Percentiles rank a stretch among this genome's conserved stretches.
These are phyloP conservation scores for Crioceris asparagi DNA, from an alignment of 2,888 invertebrate genomes.

Conservation along the genomic window DNA sequence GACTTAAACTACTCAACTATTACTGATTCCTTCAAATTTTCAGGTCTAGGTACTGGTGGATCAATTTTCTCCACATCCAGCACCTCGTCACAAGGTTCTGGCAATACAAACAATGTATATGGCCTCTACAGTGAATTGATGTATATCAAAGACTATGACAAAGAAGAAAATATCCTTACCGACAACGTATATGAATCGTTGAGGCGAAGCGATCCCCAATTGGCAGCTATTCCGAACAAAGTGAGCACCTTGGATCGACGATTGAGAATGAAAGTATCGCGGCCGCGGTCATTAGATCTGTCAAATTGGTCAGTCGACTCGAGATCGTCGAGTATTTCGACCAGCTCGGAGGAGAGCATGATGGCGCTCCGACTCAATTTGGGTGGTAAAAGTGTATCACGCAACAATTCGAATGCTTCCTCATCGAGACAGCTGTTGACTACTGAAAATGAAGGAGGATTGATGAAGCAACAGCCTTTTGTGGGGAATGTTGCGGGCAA, in stretches of 20 bases:
- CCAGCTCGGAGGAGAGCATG: constrained; percentile 79
- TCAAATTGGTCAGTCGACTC: constrained; percentile 86
- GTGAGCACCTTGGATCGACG: constrained; percentile 73
- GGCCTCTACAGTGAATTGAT: constrained; percentile 82
- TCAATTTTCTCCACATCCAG: constrained; percentile 46
- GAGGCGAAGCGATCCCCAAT: constrained; percentile 71
- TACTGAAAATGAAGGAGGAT: constrained; percentile 31
- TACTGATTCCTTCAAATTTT: constrained; percentile 1
- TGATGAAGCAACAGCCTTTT: too few species aligned
- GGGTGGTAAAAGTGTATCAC: constrained; percentile 52
- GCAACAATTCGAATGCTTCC: constrained; percentile 61
- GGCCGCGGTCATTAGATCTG: constrained; percentile 70
- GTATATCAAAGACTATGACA: constrained; percentile 79
- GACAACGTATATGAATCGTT: constrained; percentile 66
- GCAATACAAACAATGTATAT: constrained; percentile 72
- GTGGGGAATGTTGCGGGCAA: too few species aligned
- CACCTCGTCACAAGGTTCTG: constrained; percentile 49
- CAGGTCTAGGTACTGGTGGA: constrained; percentile 30
- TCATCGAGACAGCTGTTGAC: constrained; percentile 49
- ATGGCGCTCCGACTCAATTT: constrained; percentile 49
- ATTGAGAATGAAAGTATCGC: constrained; percentile 68
- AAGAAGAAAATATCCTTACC: constrained; percentile 60
- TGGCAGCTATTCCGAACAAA: constrained; percentile 72
- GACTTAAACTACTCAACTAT: constrained; percentile 1
- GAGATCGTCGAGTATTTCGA: constrained; percentile 64